A percentile compares a stretch with the other conserved stretches of the same genome.
Conservation (phyloP, 2,888 invertebrate species). For the Ophion slaviceki region DNA sequence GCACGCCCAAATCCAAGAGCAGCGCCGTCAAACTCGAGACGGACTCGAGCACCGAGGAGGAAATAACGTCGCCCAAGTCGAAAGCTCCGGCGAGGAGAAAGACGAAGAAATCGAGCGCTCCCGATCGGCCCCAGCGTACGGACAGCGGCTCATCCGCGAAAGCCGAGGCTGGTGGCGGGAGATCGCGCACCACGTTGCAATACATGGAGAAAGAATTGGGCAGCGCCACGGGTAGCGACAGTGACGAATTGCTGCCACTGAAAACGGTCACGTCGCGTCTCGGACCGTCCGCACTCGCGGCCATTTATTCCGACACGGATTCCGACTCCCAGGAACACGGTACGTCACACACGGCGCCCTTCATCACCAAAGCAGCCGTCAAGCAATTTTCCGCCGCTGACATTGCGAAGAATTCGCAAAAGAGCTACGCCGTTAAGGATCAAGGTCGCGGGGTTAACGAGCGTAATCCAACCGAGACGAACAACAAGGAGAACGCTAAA, state of each 20-base stretch:
- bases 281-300: slow-evolving; percentile 85
- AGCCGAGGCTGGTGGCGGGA: slow-evolving; percentile 74
- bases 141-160: slow-evolving; percentile 82
- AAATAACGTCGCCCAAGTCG: slow-evolving; percentile 84
- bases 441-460: slow-evolving; percentile 82
- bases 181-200: slow-evolving; percentile 87
- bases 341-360: slow-evolving; percentile 86
- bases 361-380: slow-evolving; percentile 93
- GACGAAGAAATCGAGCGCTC: slow-evolving; percentile 79
- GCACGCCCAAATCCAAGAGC: slow-evolving; percentile 58
- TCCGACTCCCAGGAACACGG: slow-evolving; percentile 87
- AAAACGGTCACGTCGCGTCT: slow-evolving; percentile 78
- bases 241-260: slow-evolving; percentile 91
- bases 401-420: slow-evolving; percentile 93
- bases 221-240: slow-evolving; percentile 89
- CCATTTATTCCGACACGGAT: slow-evolving; percentile 93
- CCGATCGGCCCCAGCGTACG: slow-evolving; percentile 83
- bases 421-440: slow-evolving; percentile 87
- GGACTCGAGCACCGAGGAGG: slow-evolving; percentile 87
- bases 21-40: slow-evolving; percentile 79
- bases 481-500: slow-evolving; percentile 84
- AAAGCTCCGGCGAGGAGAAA: slow-evolving; percentile 79
- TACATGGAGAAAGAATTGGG: slow-evolving; percentile 92
- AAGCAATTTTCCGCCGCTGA: slow-evolving; percentile 91
- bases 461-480: slow-evolving; percentile 70